phyloP scores from a whole-genome alignment of 2,113 vertebrate genomes.

The Thalassoma bifasciatum region DNA sequence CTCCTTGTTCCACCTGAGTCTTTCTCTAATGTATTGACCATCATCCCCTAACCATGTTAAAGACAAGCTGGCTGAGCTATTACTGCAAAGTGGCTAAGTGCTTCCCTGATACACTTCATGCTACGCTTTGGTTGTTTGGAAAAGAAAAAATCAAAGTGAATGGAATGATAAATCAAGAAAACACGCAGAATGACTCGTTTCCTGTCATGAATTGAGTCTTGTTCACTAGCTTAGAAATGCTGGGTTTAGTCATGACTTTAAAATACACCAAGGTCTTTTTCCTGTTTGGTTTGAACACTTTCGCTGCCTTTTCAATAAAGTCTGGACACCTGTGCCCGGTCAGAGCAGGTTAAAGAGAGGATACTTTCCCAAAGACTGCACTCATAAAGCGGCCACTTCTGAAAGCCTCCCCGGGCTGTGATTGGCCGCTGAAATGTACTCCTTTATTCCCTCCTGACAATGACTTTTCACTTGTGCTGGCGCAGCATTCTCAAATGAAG shows the following conservation, averaged over 20 bases:
- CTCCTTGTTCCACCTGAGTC: constrained; percentile 15
- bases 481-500: constrained; percentile 48
- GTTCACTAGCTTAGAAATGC: background rate
- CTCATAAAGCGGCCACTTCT: constrained; percentile 45
- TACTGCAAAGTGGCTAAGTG: constrained; percentile 72
- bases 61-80: constrained; percentile 52
- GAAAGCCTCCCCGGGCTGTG: constrained; percentile 35
- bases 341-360: constrained; percentile 35
- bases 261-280: background rate
- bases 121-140: constrained; percentile 34
- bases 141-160: constrained; percentile 31
- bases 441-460: constrained; percentile 53
- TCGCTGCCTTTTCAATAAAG: constrained; percentile 38
- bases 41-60: constrained; percentile 62
- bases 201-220: constrained; percentile 9
- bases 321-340: constrained; percentile 32
- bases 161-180: constrained; percentile 40
- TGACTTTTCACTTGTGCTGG: constrained; percentile 60
- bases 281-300: no score
- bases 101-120: constrained; percentile 65
- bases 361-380: constrained; percentile 32
- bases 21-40: constrained; percentile 52
- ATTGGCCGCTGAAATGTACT: constrained; percentile 30
- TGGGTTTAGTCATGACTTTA: no score
- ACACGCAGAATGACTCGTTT: no score